These are phyloP conservation scores for Augochlorella aurata DNA, from an alignment of 2,888 invertebrate species.

Conservation along the genomic window DNA sequence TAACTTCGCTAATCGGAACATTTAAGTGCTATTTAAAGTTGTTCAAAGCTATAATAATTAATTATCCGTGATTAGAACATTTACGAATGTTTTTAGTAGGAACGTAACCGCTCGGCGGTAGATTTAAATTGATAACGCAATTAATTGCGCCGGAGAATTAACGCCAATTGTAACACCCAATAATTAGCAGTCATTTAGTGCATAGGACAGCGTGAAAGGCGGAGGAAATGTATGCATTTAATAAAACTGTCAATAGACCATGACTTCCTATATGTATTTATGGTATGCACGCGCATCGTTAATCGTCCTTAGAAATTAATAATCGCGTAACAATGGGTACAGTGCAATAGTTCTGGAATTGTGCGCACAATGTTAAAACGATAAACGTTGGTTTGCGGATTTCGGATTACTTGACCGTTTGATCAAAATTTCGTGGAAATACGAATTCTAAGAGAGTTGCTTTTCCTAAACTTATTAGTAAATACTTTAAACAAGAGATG, in stretches of 20 bases:
- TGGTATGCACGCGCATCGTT: not conserved
- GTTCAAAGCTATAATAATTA: not conserved
- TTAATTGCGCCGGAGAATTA: constrained; percentile 23
- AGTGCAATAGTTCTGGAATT: not conserved
- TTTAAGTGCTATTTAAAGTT: not conserved
- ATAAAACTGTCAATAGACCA: constrained; percentile 35
- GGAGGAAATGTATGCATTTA: constrained; percentile 14
- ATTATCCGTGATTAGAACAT: not conserved
- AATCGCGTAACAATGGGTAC: constrained; percentile 5
- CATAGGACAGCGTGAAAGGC: constrained; percentile 15
- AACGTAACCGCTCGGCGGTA: not conserved
- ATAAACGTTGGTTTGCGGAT: not conserved
- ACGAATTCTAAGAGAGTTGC: not conserved
- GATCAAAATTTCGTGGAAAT: no score
- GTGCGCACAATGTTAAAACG: constrained; percentile 14
- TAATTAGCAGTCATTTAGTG: constrained; percentile 13
- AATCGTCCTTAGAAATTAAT: constrained; percentile 26
- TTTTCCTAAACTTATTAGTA: not conserved
- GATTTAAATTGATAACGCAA: constrained; percentile 10
- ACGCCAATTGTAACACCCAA: not conserved
- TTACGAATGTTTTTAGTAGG: not conserved
- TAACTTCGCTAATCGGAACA: not conserved
- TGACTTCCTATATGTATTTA: not conserved
- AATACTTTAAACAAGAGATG: no score
- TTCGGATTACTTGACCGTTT: not conserved